phyloP scores from a whole-genome alignment of 2,888 invertebrate genomes.

The Agrilus mali region DNA sequence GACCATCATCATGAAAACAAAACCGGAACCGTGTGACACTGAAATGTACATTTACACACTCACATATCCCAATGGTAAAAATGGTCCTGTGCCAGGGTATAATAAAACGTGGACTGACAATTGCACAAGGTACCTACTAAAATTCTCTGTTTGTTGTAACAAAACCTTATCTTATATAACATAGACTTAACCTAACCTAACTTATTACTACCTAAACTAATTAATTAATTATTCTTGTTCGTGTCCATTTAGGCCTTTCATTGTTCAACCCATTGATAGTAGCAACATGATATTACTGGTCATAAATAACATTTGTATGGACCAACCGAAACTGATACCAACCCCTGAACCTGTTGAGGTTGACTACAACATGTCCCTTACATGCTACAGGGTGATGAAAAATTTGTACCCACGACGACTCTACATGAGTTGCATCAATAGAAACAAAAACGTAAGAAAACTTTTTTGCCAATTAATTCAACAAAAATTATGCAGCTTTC shows the following conservation, averaged over 20 bases:
- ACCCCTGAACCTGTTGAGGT: constrained; percentile 25
- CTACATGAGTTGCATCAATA: constrained; percentile 63
- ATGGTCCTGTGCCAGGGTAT: constrained; percentile 27
- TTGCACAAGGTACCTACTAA: constrained; percentile 26
- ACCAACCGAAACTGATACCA: constrained; percentile 8
- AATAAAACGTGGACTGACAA: constrained; percentile 27
- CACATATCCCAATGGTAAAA: constrained; percentile 26
- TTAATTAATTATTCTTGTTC: no score
- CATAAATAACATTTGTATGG: constrained; percentile 50
- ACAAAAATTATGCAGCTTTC: no score
- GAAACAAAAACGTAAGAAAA: constrained; percentile 57
- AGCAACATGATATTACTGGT: constrained; percentile 73
- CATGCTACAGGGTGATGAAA: constrained; percentile 26
- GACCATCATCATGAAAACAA: constrained; percentile 62
- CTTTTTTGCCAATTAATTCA: no score
- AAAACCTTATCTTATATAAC: no score
- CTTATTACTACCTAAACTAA: no score
- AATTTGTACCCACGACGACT: constrained; percentile 51
- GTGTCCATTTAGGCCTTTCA: constrained; percentile 54
- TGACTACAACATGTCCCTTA: constrained; percentile 36
- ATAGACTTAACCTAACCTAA: no score
- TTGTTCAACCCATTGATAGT: constrained; percentile 61
- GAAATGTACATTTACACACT: constrained; percentile 37
- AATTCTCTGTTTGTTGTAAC: no score
- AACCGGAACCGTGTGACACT: constrained; percentile 77